phyloP scores from a whole-genome alignment of 2,888 invertebrate species.

The Rutpela maculata region DNA sequence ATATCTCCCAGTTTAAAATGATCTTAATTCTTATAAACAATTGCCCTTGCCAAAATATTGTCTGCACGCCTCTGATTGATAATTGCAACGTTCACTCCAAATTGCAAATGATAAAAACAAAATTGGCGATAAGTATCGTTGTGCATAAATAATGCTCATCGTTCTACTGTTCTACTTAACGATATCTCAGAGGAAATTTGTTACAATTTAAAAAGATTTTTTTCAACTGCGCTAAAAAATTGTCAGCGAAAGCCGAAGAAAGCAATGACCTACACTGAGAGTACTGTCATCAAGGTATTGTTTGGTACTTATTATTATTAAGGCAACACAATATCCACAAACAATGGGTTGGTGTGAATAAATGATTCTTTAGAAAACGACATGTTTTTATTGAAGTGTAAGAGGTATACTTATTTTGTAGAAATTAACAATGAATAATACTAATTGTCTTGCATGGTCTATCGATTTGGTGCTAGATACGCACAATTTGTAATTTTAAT shows the following conservation, averaged over 20 bases:
- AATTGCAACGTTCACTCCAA: background rate
- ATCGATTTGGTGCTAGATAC: background rate
- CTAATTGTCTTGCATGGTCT: background rate
- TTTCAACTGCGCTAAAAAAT: slow-evolving; percentile 37
- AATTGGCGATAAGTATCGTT: background rate
- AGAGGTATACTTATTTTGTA: slow-evolving; percentile 12
- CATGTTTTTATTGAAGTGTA: slow-evolving; percentile 17
- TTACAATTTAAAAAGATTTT: slow-evolving; percentile 42
- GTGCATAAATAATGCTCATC: slow-evolving; percentile 40
- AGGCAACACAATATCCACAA: slow-evolving; percentile 20
- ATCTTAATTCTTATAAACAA: background rate
- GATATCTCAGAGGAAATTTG: slow-evolving; percentile 42
- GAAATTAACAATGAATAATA: slow-evolving; percentile 12
- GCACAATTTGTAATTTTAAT: slow-evolving; percentile 24
- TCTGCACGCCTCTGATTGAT: background rate
- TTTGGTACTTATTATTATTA: slow-evolving; percentile 20
- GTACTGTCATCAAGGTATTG: slow-evolving; percentile 36
- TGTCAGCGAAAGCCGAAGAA: slow-evolving; percentile 43
- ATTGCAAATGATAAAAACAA: background rate
- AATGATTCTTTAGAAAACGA: slow-evolving; percentile 11
- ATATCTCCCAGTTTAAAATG: too few species aligned
- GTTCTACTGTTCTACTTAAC: slow-evolving; percentile 43
- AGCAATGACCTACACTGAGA: slow-evolving; percentile 43
- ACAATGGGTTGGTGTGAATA: slow-evolving; percentile 33
- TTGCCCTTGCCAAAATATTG: background rate